Evolutionary conservation across 2,797 vertebrate genomes (phyloP), one percentile per base, ranked within the genome.

Genomic region (Cetoscarus ocellatus): DNA sequence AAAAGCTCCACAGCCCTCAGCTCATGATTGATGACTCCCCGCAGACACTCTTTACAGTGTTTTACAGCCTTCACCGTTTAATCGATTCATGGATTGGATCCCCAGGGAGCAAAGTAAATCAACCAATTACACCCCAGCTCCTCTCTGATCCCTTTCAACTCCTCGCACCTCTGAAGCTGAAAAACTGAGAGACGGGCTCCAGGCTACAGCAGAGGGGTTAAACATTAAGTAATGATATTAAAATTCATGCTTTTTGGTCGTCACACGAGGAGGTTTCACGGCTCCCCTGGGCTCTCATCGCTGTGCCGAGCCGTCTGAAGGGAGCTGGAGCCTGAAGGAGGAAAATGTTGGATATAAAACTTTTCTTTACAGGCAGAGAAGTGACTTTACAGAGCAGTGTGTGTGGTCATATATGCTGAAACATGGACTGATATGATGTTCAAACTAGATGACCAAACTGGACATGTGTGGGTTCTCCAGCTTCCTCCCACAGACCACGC

Each of bases 91-190:
- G 71, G 70, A 67, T 19, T 39, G 70, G 66, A 55, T 73, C 68
- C 80, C 79, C 19, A 34, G 74, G 77, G 75, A 80, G 65, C 5
- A 8, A 54, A 79, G 81, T 71, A 82, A 86, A 85, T 92, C 88
- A 87, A 67, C 75, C 82, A 81, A 87, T 89, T 88, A 87, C 73
- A 84, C 54, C 40, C 45, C 4, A n/a, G 49, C 59, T 65, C 70
- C 78, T 84, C 83, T 62, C 84, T 71, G 75, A 69, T 86, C 84
- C 75, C 35, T 27, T 59, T 60, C 17, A 5, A 10, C 49, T 19
- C 39, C 44, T 39, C 7, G 0, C 47, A 67, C 61, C 56, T 59
- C 38, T 19, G 51, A 38, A 77, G 66, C 39, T 5, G 40, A 15
- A 40, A 15, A 52, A 48, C 49, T 10, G 34, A 75, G 65, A 71